Evolutionary conservation across 2,797 vertebrate genomes (phyloP).

Genomic region (Cottoperca gobio): DNA sequence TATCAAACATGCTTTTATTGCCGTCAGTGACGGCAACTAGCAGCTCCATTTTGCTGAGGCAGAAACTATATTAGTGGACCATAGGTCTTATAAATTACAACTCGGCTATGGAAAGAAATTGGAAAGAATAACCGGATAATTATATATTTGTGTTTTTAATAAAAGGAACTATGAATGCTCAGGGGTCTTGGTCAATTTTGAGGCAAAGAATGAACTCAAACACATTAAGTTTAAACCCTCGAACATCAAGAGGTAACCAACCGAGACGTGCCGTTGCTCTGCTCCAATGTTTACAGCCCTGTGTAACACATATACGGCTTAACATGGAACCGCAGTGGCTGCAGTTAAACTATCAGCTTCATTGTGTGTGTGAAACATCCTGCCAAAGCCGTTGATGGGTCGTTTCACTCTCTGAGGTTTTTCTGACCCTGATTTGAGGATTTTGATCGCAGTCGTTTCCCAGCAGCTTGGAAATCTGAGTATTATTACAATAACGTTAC

Average conservation of each 20-base stretch:
- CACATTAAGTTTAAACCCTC: constrained; percentile 18
- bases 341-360: constrained; percentile 55
- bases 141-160: constrained; percentile 34
- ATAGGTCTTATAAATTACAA: constrained; percentile 23
- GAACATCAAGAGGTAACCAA: constrained; percentile 11
- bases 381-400: constrained; percentile 42
- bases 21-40: neutral
- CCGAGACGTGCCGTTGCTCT: constrained; percentile 4
- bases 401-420: constrained; percentile 47
- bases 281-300: constrained; percentile 35
- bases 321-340: constrained; percentile 50
- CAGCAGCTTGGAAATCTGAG: constrained; percentile 19
- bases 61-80: neutral
- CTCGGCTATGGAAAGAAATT: constrained; percentile 23
- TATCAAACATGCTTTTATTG: neutral
- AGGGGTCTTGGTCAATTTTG: constrained; percentile 1
- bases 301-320: constrained; percentile 46
- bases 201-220: constrained; percentile 3
- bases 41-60: constrained; percentile 16
- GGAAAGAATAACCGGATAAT: constrained; percentile 16
- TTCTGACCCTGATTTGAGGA: constrained; percentile 32
- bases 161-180: constrained; percentile 19
- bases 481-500: constrained; percentile 13
- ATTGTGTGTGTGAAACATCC: constrained; percentile 31
- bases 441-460: constrained; percentile 15